These are phyloP conservation scores for Pterocles burchelli DNA, from an alignment of 2,113 vertebrate species.

Conservation along the genomic window DNA sequence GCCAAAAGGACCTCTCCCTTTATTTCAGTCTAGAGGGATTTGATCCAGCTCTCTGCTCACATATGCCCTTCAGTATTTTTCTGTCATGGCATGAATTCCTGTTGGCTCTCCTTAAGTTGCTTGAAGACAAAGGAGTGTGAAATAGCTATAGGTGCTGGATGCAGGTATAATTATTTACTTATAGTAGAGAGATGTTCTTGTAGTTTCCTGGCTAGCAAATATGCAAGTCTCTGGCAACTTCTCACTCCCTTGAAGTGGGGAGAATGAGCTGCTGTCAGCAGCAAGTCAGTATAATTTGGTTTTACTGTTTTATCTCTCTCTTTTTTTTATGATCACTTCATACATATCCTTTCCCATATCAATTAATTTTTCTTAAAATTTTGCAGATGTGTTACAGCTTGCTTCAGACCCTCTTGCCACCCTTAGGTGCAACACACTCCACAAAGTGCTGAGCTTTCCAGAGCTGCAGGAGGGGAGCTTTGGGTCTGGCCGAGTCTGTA, in stretches of 20 bases:
- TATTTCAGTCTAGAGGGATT: background rate
- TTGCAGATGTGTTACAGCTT: background rate
- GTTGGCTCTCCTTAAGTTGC: background rate
- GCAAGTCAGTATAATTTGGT: background rate
- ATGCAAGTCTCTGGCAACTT: background rate
- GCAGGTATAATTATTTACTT: background rate
- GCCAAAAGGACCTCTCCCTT: background rate
- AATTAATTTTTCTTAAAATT: background rate
- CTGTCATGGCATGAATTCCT: background rate
- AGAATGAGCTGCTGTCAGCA: background rate
- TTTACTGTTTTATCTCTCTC: background rate
- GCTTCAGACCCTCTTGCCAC: background rate
- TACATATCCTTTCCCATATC: background rate
- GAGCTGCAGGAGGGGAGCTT: background rate
- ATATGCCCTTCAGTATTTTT: background rate
- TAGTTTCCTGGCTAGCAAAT: background rate
- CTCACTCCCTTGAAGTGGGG: background rate
- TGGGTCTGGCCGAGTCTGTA: rapidly evolving
- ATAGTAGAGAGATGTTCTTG: background rate
- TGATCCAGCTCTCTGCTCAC: background rate
- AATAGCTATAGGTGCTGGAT: background rate
- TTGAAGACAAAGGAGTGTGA: background rate
- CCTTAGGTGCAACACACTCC: background rate
- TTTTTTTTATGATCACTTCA: background rate
- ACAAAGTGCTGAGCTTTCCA: background rate